Evolutionary conservation across 2,797 vertebrate genomes (phyloP).

Genomic region (Chelon auratus): DNA sequence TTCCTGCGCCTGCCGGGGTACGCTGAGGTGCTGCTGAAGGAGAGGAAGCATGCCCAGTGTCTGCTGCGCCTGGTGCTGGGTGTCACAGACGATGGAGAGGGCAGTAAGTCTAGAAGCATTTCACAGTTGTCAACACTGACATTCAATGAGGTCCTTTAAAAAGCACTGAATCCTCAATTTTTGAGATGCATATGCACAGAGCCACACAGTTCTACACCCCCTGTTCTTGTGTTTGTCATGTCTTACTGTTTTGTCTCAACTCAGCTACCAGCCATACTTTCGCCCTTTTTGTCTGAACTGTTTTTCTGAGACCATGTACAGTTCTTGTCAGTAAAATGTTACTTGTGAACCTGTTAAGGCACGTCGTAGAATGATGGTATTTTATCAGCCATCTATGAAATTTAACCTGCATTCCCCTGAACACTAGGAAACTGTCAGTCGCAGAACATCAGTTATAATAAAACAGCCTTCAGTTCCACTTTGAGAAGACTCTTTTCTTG

Average conservation of each 20-base stretch:
- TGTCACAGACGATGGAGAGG: conserved; percentile 98
- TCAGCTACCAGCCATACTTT: no score
- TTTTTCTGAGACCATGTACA: no score
- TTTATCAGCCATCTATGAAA: no score
- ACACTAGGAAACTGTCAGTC: no score
- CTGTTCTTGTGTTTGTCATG: not conserved
- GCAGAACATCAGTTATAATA: not conserved
- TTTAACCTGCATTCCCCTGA: no score
- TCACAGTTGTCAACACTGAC: not conserved
- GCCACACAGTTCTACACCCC: not conserved
- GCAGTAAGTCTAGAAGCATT: conserved; percentile 90
- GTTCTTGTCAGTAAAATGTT: no score
- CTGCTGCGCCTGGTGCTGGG: conserved; percentile 96
- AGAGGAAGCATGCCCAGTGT: conserved; percentile 98
- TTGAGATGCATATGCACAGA: not conserved
- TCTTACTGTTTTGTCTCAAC: no score
- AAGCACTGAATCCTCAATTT: not conserved
- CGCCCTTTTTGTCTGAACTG: no score
- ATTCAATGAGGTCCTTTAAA: not conserved
- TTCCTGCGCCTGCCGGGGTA: conserved; percentile 98
- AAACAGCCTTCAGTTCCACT: not conserved
- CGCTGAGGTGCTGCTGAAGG: conserved; percentile 97
- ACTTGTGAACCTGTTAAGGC: no score
- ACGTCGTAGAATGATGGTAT: no score
- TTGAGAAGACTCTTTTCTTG: not conserved